Percentiles rank a stretch among this genome's conserved stretches.
Conservation (phyloP, 2,888 invertebrate genomes). For the Entomobrya multifasciata region DNA sequence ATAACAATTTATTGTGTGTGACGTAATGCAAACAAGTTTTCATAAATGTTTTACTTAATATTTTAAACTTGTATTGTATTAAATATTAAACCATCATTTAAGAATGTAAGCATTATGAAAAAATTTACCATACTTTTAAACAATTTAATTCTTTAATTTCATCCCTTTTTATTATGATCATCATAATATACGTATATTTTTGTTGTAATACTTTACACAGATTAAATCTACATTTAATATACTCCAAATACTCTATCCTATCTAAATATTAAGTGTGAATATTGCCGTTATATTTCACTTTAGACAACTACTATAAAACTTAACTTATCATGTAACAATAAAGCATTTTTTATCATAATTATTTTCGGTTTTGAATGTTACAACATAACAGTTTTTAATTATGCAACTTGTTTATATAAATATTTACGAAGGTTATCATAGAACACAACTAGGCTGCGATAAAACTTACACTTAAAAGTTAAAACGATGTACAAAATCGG, state of each 20-base stretch:
- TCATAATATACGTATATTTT: slow-evolving; percentile 26
- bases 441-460: slow-evolving; percentile 68
- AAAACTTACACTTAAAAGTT: slow-evolving; percentile 6
- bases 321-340: not conserved
- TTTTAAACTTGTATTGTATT: no score
- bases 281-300: not conserved
- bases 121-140: no score
- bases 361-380: not conserved
- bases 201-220: slow-evolving; percentile 48
- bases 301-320: slow-evolving; percentile 10
- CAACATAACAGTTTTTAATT: not conserved
- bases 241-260: no score
- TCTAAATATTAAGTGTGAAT: not conserved
- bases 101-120: no score
- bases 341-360: slow-evolving; percentile 21
- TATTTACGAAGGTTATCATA: slow-evolving; percentile 3
- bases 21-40: no score
- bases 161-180: slow-evolving; percentile 24
- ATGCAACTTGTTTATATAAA: not conserved
- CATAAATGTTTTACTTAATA: no score
- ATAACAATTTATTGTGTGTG: no score
- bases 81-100: no score
- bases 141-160: no score
- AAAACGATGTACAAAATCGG: not conserved
- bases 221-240: slow-evolving; percentile 46